phyloP scores from a whole-genome alignment of 1,140 invertebrate genomes.

The Drosophila sp. region DNA sequence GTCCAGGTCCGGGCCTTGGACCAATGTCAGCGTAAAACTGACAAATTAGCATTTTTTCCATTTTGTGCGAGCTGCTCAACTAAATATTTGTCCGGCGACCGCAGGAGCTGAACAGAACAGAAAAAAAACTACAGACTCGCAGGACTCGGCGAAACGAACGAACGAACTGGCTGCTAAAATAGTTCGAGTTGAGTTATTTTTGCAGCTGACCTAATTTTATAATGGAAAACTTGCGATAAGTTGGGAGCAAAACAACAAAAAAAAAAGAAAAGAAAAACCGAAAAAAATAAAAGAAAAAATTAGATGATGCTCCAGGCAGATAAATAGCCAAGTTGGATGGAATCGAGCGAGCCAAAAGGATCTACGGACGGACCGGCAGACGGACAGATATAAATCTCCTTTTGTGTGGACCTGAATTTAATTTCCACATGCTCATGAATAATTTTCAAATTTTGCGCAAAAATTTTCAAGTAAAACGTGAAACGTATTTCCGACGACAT shows the following conservation, averaged over 20 bases:
- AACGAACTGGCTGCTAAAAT: constrained; percentile 56
- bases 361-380: not conserved
- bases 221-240: constrained; percentile 81
- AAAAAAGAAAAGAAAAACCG: constrained; percentile 23
- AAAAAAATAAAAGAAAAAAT: constrained; percentile 39
- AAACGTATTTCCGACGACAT: constrained; percentile 70
- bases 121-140: constrained; percentile 40
- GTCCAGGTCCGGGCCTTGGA: constrained; percentile 23
- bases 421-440: constrained; percentile 82
- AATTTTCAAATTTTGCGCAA: constrained; percentile 78
- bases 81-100: constrained; percentile 75
- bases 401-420: constrained; percentile 81
- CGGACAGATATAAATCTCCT: constrained; percentile 78
- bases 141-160: not conserved
- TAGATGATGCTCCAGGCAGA: constrained; percentile 65
- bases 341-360: constrained; percentile 14
- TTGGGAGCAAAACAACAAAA: constrained; percentile 49
- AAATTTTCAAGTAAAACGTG: constrained; percentile 72
- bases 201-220: constrained; percentile 82
- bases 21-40: constrained; percentile 81
- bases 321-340: constrained; percentile 68
- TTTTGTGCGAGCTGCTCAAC: constrained; percentile 62
- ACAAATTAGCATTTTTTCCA: constrained; percentile 82
- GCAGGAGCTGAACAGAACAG: constrained; percentile 39
- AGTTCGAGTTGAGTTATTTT: constrained; percentile 76